Evolutionary conservation across 2,888 invertebrate species (phyloP), one percentile per base, ranked within the genome.

Genomic region (Orchesellides sinensis): DNA sequence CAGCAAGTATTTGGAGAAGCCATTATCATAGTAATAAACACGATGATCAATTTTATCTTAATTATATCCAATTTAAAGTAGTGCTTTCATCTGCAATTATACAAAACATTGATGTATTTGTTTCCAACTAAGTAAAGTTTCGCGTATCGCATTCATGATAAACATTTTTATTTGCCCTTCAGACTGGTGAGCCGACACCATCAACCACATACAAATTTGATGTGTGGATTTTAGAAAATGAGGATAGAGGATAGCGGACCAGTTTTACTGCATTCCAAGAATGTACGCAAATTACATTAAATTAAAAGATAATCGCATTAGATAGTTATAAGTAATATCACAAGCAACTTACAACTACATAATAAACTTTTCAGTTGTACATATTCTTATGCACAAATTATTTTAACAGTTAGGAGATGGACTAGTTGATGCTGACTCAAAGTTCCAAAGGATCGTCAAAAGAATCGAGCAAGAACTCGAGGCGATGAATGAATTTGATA

Each of bases 121-220:
- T n/a, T 32, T 32, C 10, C 32, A 52, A 52, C 21, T 52, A 47
- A n/a, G 6, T 4, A 49, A 49, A 2, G 19, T 17, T 8, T 17
- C 49, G 19, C 17, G 19, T n/a, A n/a, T 59, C 27, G 52, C 21
- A 40, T 8, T 49, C 35, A 17, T 23, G n/a, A n/a, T n/a, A n/a
- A n/a, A n/a, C n/a, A n/a, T n/a, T n/a, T n/a, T n/a, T n/a, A n/a
- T n/a, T n/a, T n/a, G n/a, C n/a, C n/a, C n/a, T n/a, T n/a, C 17
- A 83, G 83, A 83, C 25, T 14, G 78, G 82, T 17, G 84, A 84
- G 29, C 73, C 82, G 3, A 84, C 84, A 12, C 78, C 84, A 21
- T 49, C 65, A 1, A 79, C 78, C 12, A 83, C 84, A 1, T 82
- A 82, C 10, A 70, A 29, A 54, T 83, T 84, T 52, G 84, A 84